Conservation (phyloP, 2,888 invertebrate species). For the Eurytoma adleriae region DNA sequence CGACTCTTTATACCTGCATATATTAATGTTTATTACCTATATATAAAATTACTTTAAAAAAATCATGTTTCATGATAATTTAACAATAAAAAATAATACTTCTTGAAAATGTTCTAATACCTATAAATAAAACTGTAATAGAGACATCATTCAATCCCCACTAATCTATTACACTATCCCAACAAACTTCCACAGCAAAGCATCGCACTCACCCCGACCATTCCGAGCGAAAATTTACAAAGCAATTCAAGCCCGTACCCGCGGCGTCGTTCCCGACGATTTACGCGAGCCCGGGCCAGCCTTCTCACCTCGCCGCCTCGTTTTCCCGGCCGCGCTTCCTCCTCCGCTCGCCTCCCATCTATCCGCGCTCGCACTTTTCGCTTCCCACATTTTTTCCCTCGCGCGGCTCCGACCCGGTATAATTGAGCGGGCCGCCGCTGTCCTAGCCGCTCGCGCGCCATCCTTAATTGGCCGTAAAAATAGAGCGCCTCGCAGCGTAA, state of each 20-base stretch:
- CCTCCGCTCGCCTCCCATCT: neutral
- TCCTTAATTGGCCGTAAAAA: constrained; percentile 55
- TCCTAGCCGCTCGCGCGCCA: constrained; percentile 23
- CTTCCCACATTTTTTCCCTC: constrained; percentile 51
- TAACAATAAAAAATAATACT: no score
- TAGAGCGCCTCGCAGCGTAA: constrained; percentile 37
- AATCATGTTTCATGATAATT: no score
- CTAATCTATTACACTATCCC: neutral
- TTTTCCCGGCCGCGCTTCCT: constrained; percentile 8
- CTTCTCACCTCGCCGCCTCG: neutral
- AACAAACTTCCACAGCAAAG: neutral
- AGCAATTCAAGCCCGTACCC: neutral
- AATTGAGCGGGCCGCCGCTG: constrained; percentile 46
- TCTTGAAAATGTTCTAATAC: no score
- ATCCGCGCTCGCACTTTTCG: constrained; percentile 8
- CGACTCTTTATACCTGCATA: no score
- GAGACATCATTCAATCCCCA: no score
- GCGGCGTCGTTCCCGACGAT: neutral
- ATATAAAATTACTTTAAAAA: no score
- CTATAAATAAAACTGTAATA: no score
- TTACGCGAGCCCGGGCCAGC: neutral
- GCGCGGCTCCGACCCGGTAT: neutral
- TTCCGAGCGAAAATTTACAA: constrained; percentile 5
- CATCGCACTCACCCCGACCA: no score
- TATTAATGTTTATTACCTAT: no score